Evolutionary conservation across 1,140 invertebrate genomes (phyloP).

Genomic region (Propsilocerus akamusi): DNA sequence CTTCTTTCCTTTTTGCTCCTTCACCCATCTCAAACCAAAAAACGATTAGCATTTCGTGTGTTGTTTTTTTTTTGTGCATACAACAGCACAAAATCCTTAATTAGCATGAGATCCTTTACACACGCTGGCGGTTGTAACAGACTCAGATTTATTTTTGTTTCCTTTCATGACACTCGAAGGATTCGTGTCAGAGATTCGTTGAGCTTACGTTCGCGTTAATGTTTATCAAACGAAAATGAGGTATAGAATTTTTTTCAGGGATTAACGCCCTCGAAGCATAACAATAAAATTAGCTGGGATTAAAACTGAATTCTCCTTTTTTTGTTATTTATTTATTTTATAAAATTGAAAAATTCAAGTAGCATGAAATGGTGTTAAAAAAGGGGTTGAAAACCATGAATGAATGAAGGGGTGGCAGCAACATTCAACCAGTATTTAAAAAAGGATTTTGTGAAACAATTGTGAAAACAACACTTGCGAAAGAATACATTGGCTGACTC

Average conservation of each 20-base stretch:
- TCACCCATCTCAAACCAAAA: constrained; percentile 4
- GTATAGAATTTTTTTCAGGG: constrained; percentile 2
- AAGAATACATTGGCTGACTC: too few species aligned
- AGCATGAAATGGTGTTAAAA: too few species aligned
- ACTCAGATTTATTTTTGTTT: not conserved
- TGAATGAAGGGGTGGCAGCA: too few species aligned
- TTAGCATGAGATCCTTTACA: constrained; percentile 6
- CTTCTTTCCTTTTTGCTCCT: not conserved
- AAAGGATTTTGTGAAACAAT: too few species aligned
- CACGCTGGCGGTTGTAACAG: not conserved
- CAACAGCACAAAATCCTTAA: constrained; percentile 7
- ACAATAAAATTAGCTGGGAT: constrained; percentile 3
- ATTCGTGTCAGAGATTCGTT: not conserved
- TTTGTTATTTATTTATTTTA: too few species aligned
- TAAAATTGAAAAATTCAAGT: too few species aligned
- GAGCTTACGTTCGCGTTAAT: not conserved
- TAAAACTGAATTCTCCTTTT: too few species aligned
- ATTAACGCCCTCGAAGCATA: constrained; percentile 3
- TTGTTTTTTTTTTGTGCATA: constrained; percentile 8
- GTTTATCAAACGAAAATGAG: not conserved
- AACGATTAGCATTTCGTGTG: constrained; percentile 5
- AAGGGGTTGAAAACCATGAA: too few species aligned
- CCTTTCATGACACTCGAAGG: not conserved
- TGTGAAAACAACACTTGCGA: constrained; percentile 2
- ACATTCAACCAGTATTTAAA: too few species aligned